These are phyloP conservation scores for Centropus bengalensis DNA, from an alignment of 2,113 vertebrate genomes.

Conservation along the genomic window DNA sequence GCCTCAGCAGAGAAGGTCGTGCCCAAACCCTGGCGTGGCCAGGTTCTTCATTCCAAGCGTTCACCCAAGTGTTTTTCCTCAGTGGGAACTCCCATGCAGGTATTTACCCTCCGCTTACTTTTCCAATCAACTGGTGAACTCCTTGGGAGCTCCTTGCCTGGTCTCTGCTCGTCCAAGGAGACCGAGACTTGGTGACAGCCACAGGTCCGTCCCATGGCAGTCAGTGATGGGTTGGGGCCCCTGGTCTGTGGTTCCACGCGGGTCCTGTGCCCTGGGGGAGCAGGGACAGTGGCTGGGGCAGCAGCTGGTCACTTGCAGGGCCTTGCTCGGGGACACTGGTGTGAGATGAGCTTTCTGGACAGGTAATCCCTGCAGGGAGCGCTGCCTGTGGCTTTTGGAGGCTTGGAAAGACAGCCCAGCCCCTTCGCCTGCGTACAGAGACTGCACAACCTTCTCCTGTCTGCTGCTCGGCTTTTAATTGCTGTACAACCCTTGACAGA, in stretches of 20 bases:
- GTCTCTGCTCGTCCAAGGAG: neutral
- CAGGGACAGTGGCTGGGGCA: neutral
- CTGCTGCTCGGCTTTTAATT: neutral
- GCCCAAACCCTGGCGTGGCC: neutral
- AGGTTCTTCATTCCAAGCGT: slow-evolving; percentile 5
- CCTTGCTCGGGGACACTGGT: neutral
- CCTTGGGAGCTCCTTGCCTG: neutral
- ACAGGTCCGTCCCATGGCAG: fast-evolving
- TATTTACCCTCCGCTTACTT: neutral
- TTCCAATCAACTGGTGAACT: neutral
- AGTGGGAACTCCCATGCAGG: fast-evolving
- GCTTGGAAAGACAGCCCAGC: neutral
- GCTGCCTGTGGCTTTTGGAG: neutral
- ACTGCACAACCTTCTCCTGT: neutral
- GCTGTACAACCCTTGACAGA: neutral
- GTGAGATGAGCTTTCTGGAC: neutral
- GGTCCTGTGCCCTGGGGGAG: neutral
- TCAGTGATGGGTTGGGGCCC: fast-evolving
- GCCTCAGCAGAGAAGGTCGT: neutral
- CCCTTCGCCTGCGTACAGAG: neutral
- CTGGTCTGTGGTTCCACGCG: fast-evolving
- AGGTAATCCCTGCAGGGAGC: fast-evolving
- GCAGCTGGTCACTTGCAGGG: neutral
- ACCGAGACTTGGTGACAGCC: neutral
- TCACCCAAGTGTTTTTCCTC: neutral